Evolutionary conservation across 2,797 vertebrate species (phyloP).

Genomic region (Perodicticus potto): DNA sequence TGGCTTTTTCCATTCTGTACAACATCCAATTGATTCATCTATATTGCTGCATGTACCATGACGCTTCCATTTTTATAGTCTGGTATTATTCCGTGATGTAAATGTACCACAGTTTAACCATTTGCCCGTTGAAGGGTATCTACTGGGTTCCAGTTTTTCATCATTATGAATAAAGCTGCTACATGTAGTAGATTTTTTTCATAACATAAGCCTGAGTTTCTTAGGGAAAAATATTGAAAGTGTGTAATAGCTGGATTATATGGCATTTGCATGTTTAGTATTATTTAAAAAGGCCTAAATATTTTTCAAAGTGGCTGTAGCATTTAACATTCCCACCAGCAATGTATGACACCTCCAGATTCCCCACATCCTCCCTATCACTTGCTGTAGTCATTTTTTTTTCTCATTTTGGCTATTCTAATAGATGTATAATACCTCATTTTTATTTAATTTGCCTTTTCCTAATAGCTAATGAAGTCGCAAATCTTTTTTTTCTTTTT

Average conservation of each 20-base stretch:
- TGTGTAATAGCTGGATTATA: background rate
- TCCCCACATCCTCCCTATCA: background rate
- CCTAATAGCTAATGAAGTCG: background rate
- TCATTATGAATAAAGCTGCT: background rate
- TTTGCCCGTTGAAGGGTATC: background rate
- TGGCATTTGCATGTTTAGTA: background rate
- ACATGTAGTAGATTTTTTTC: background rate
- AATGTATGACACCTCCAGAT: background rate
- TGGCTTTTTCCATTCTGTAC: background rate
- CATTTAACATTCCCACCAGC: background rate
- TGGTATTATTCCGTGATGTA: background rate
- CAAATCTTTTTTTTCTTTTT: background rate
- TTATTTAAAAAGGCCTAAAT: background rate
- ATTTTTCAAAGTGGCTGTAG: background rate
- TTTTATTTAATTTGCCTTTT: background rate
- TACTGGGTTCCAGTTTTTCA: background rate
- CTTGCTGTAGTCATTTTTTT: background rate
- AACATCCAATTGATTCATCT: background rate
- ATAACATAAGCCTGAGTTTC: background rate
- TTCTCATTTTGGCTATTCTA: background rate
- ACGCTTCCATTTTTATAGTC: background rate
- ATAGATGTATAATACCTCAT: background rate
- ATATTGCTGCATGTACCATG: no score
- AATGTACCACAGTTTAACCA: background rate
- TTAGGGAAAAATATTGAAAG: background rate